phyloP scores from a whole-genome alignment of 2,113 vertebrate genomes.

The Podilymbus podiceps region DNA sequence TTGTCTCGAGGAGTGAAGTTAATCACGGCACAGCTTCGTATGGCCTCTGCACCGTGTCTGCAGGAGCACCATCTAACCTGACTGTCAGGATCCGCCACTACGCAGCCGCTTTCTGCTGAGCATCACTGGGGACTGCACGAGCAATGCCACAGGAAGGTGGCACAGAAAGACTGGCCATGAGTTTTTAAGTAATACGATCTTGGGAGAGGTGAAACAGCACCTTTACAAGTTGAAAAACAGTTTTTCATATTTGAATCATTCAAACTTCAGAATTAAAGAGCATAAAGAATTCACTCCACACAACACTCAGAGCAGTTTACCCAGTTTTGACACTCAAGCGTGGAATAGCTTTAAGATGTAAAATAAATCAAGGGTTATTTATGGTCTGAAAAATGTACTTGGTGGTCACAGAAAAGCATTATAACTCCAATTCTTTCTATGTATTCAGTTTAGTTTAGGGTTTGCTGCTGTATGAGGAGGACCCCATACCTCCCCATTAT shows the following conservation, averaged over 20 bases:
- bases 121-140: neutral
- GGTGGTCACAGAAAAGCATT: neutral
- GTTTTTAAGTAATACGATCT: neutral
- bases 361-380: neutral
- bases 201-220: neutral
- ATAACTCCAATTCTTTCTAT: neutral
- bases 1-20: neutral
- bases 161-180: neutral
- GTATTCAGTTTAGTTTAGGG: neutral
- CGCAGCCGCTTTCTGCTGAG: neutral
- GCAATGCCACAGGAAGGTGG: neutral
- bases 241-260: neutral
- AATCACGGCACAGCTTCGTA: neutral
- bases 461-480: neutral
- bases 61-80: neutral
- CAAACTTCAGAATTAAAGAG: neutral
- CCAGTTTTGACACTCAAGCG: neutral
- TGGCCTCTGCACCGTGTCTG: neutral
- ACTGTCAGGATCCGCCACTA: fast-evolving
- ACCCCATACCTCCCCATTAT: neutral
- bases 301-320: neutral
- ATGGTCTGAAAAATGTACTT: neutral
- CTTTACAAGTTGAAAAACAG: neutral
- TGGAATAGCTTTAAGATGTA: neutral
- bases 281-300: neutral